phyloP scores from a whole-genome alignment of 2,797 vertebrate genomes.

The Sternarchorhynchus goeldii region DNA sequence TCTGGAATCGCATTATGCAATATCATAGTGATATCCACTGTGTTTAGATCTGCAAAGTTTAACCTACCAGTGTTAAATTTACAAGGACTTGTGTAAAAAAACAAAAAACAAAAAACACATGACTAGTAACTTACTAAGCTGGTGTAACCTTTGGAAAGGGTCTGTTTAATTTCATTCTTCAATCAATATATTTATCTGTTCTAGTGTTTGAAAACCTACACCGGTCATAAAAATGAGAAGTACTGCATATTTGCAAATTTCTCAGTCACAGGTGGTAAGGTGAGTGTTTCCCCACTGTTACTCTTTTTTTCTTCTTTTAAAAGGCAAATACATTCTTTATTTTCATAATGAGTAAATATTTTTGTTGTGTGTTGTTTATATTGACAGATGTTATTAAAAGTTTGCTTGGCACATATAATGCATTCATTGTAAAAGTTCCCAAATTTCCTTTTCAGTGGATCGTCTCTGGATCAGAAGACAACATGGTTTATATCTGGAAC shows the following conservation, averaged over 20 bases:
- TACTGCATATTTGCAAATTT: constrained; percentile 99
- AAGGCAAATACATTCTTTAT: too few species aligned
- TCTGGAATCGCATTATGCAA: too few species aligned
- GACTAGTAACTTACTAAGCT: neutral
- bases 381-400: neutral
- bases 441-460: constrained; percentile 84
- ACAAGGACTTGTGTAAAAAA: too few species aligned
- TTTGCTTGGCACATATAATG: neutral
- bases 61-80: too few species aligned
- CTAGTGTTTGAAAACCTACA: constrained; percentile 98
- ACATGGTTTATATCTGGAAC: constrained; percentile 99
- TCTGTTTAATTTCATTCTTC: neutral
- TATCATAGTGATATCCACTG: too few species aligned
- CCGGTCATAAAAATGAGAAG: constrained; percentile 98
- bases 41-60: too few species aligned
- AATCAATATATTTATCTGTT: constrained; percentile 11
- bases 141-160: neutral
- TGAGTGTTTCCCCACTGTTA: constrained; percentile 58
- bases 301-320: neutral
- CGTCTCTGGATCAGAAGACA: constrained; percentile 97
- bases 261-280: constrained; percentile 98
- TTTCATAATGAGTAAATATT: too few species aligned
- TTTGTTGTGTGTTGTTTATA: neutral
- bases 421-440: too few species aligned
- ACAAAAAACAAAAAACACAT: too few species aligned